A percentile compares a stretch with the other conserved stretches of the same genome.
Conservation (phyloP, 2,888 invertebrate genomes). For the Drosophila stalkeri region DNA sequence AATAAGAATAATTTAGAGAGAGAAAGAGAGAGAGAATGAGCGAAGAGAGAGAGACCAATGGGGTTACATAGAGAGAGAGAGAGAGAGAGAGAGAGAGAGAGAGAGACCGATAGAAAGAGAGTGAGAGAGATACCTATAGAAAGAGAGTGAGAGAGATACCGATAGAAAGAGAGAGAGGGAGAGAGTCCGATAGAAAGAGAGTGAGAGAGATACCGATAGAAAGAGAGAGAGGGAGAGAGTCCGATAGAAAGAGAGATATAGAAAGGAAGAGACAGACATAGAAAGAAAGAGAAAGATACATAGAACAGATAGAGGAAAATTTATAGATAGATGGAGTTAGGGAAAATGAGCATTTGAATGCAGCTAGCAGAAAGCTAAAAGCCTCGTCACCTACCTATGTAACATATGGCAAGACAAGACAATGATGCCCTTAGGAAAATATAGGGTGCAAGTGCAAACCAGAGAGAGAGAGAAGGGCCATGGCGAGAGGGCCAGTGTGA, state of each 20-base stretch:
- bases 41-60: neutral
- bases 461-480: neutral
- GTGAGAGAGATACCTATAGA: neutral
- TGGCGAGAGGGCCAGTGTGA: constrained; percentile 2
- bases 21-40: neutral
- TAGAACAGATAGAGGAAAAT: neutral
- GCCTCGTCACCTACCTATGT: neutral
- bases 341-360: neutral
- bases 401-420: neutral
- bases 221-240: neutral
- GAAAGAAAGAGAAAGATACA: neutral
- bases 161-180: neutral
- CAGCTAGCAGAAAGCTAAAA: neutral
- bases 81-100: neutral
- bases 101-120: neutral
- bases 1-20: neutral
- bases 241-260: neutral
- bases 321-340: neutral
- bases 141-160: too few relatives aligned
- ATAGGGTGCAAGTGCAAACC: constrained; percentile 6
- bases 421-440: neutral
- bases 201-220: neutral
- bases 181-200: too few relatives aligned
- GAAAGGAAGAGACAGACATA: neutral
- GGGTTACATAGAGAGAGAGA: too few relatives aligned